Base-by-base conservation (phyloP, 2,888 invertebrate species). In the Nemoura dubitans region DNA sequence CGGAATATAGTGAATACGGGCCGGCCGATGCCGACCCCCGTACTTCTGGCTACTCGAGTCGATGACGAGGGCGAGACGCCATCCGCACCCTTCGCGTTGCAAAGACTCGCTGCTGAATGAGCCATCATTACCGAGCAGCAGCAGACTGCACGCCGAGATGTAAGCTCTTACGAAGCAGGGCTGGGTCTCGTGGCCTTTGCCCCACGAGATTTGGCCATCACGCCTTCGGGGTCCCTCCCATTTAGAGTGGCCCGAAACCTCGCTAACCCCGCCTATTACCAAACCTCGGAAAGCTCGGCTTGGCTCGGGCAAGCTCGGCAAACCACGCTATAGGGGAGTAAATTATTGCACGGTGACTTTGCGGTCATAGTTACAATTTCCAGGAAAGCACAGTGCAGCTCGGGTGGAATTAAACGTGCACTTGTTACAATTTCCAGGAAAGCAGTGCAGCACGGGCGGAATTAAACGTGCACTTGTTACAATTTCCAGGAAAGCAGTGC, bases 161-260 rank as follows among this genome's bases (percentile, higher is more conserved):
- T 59, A 59, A n/a, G n/a, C n/a, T n/a, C 14, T 59, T 14, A 59
- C 21, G 59, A 30, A 2, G 28, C n/a, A 16, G 30, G 81, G 81
- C 16, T 28, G 81, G 81, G 81, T 81, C 81, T 29, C 6, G 28
- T 81, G 81, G 16, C 30, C 30, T 81, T 30, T 30, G 81, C 25
- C 28, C 78, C 28, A 26, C 25, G 78, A n/a, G 10, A 78, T 78
- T 78, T 2, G 78, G 2, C 78, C 27, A 27, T 78, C 2, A 21
- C 21, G 21, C 2, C 14, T 21, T 14, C 59, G 59, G 2, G 21
- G 14, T 59, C 14, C 59, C 59, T 59, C 59, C 59, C 59, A 59
- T 16, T 59, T 59, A 3, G 59, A 59, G 59, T 14, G 14, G 36
- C 36, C 36, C 36, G 36, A 36, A 36, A 36, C 36, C 5, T 10